These are phyloP conservation scores for Monochamus alternatus DNA, from an alignment of 2,888 invertebrate genomes.

Conservation along the genomic window DNA sequence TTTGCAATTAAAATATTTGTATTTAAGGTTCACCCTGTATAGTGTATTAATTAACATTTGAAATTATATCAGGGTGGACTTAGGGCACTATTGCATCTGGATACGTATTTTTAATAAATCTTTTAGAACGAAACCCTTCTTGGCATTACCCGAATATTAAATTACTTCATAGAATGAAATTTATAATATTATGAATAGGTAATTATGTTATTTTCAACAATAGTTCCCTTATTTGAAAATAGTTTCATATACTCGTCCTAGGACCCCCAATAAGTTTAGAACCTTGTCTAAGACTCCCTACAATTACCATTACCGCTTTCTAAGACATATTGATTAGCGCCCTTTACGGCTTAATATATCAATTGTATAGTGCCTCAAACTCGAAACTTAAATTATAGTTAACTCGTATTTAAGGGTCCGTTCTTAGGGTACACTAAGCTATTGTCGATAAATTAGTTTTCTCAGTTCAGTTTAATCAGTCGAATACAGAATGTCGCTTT, in stretches of 20 bases:
- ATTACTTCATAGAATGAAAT: too few relatives aligned
- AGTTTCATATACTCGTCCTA: conserved; percentile 12
- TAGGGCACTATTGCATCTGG: too few relatives aligned
- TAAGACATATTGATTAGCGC: conserved; percentile 49
- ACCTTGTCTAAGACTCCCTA: conserved; percentile 35
- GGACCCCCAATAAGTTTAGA: conserved; percentile 24
- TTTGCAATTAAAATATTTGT: too few relatives aligned
- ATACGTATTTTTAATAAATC: too few relatives aligned
- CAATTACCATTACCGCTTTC: conserved; percentile 43
- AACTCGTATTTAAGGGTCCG: conserved; percentile 45
- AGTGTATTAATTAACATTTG: too few relatives aligned
- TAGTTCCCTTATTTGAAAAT: too few relatives aligned
- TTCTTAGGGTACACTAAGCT: conserved; percentile 37
- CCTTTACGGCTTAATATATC: conserved; percentile 49
- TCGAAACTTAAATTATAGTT: conserved; percentile 49
- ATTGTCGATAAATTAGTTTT: conserved; percentile 47
- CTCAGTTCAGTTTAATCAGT: conserved; percentile 41
- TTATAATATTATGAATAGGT: too few relatives aligned
- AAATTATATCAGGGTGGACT: too few relatives aligned
- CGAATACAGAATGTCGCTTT: conserved; percentile 30
- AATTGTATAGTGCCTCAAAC: conserved; percentile 47
- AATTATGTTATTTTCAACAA: too few relatives aligned
- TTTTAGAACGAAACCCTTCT: too few relatives aligned
- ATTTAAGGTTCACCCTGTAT: too few relatives aligned
- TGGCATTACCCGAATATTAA: too few relatives aligned